Base-by-base conservation (phyloP, 2,113 vertebrate species). In the Bubo bubo region DNA sequence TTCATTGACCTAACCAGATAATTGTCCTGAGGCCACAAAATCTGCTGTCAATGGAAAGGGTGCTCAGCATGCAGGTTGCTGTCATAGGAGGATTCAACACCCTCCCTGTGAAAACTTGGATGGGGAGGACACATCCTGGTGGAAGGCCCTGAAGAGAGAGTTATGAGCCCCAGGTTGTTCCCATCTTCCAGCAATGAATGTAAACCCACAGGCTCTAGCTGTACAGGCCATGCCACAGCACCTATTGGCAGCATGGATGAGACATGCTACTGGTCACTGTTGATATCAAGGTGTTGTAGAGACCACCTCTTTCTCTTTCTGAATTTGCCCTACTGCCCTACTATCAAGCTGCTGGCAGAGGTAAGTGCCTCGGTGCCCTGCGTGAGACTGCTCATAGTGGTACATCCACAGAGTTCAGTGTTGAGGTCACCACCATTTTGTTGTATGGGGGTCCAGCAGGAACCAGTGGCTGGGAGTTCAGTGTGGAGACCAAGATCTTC, bases 331-430 rank as follows among this genome's bases (percentile, higher is more conserved):
- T 19, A 7, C 1, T 45, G 43, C 43, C 43, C 43, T 45, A 45
- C 43, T 45, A 4, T 35, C 55, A 47, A 35, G 49, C 43, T 79
- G 30, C 66, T 64, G 30, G 41, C 75, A 93, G 47, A 52, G 35
- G 55, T 35, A 22, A n/a, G n/a, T 77, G 35, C 45, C 50, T 66
- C 1, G 0, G 14, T 64, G 45, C 30, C 24, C 18, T 23, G 6
- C 1, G 0, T 45, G 32, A 50, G 75, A 17, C 58, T 35, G 66
- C 58, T 86, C 6, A 26, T 45, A 14, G 5, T 7, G 0, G 10
- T 32, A 15, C 11, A 24, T 45, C 28, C 27, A 12, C 20, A 4
- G 45, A 50, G 12, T 43, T 41, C 71, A 27, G 39, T 13, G 24
- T 18, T 56, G 64, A 62, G 70, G 22, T 45, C 32, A 81, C 50